Conservation (phyloP, 2,113 vertebrate species). For the Ceuthmochares aereus region DNA sequence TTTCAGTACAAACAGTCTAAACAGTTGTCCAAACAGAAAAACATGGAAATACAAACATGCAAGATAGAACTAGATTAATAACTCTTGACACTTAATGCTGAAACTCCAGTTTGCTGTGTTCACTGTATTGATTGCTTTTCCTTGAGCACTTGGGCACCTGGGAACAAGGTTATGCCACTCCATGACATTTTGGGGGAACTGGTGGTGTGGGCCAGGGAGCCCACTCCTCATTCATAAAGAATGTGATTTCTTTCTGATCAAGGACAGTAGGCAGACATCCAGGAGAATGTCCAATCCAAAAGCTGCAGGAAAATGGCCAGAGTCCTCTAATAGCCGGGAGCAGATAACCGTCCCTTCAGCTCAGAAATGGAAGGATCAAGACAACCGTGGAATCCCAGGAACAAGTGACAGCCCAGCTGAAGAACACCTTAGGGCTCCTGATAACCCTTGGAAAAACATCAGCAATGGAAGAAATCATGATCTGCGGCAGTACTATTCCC, state of each 20-base stretch:
- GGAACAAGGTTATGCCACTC: background rate
- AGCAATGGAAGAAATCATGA: background rate
- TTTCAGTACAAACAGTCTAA: slow-evolving; percentile 53
- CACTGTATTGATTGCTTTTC: background rate
- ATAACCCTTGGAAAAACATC: background rate
- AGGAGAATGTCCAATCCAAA: background rate
- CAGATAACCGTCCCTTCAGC: accelerated
- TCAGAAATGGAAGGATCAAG: background rate
- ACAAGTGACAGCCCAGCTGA: background rate
- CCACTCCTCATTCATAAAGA: background rate
- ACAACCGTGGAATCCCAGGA: background rate
- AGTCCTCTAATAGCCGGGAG: background rate
- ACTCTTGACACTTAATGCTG: background rate
- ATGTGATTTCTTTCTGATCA: background rate
- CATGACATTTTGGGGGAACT: background rate
- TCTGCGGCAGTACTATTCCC: background rate
- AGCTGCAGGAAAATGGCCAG: background rate
- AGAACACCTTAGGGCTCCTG: background rate
- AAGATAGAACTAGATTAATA: slow-evolving; percentile 9
- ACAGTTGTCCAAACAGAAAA: slow-evolving; percentile 64
- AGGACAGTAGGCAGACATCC: background rate
- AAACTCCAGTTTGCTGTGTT: background rate
- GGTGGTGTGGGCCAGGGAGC: too few relatives aligned
- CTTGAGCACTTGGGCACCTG: accelerated
- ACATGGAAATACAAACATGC: slow-evolving; percentile 30